These are phyloP conservation scores for Nicator chloris DNA, from an alignment of 2,113 vertebrate genomes.

Conservation along the genomic window DNA sequence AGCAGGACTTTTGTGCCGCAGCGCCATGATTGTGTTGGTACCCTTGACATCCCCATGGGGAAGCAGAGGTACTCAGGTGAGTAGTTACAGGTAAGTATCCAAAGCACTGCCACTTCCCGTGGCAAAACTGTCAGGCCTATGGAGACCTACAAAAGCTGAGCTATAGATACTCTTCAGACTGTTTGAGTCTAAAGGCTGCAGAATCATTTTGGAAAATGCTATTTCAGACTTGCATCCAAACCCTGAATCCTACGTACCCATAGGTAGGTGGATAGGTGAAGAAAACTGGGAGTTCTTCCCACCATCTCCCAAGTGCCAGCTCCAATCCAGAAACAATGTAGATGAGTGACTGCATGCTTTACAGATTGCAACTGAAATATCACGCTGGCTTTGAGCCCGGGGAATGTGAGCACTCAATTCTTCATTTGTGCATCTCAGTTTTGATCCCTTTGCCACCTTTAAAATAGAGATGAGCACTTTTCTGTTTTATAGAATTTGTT, in stretches of 20 bases:
- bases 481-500: background rate
- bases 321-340: slow-evolving; percentile 38
- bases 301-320: slow-evolving; percentile 7
- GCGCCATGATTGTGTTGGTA: background rate
- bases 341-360: slow-evolving; percentile 14
- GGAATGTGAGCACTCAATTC: background rate
- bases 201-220: background rate
- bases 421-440: background rate
- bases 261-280: slow-evolving; percentile 54
- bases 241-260: background rate
- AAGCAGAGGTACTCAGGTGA: background rate
- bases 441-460: background rate
- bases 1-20: background rate
- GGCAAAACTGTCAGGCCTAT: background rate
- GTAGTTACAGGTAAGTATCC: background rate
- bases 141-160: background rate
- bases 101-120: background rate
- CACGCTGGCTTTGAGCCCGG: background rate
- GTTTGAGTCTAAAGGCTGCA: background rate
- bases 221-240: background rate
- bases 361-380: slow-evolving; percentile 44
- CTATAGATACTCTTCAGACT: background rate
- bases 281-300: slow-evolving; percentile 45
- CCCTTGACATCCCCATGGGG: accelerated
- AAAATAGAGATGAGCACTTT: background rate